phyloP scores from a whole-genome alignment of 2,113 vertebrate genomes.

The Phalacrocorax brasilianus region DNA sequence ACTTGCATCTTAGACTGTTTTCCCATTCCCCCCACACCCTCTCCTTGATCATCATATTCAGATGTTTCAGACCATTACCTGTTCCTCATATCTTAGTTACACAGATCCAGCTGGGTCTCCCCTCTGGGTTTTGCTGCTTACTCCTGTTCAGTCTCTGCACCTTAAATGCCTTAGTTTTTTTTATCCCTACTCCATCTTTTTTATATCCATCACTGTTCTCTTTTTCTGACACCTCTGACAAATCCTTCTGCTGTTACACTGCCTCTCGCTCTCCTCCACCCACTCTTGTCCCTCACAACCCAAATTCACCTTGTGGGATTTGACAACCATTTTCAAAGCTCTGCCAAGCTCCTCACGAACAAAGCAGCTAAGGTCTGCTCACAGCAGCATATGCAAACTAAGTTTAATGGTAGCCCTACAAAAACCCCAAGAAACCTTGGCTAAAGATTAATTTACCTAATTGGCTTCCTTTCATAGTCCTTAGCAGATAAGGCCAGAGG shows the following conservation, averaged over 20 bases:
- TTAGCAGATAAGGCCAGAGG: background rate
- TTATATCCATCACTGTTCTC: background rate
- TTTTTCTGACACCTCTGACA: conserved; percentile 2
- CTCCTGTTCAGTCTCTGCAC: conserved; percentile 10
- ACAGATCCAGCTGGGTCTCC: conserved; percentile 28
- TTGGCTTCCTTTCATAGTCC: background rate
- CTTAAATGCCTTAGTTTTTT: background rate
- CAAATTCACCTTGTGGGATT: background rate
- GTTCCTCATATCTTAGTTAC: conserved; percentile 12
- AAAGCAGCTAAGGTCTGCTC: background rate
- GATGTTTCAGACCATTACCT: conserved; percentile 32
- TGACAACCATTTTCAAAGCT: background rate
- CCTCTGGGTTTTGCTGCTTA: conserved; percentile 13
- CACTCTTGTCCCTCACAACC: background rate
- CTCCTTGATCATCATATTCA: background rate
- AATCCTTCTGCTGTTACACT: background rate
- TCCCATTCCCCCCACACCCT: background rate
- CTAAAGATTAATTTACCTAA: conserved; percentile 12
- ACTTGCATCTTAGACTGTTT: conserved; percentile 2
- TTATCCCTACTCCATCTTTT: background rate
- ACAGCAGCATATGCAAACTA: background rate
- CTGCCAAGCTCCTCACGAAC: background rate
- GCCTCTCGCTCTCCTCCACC: background rate
- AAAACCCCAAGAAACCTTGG: background rate
- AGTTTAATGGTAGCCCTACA: background rate